Conservation (phyloP, 2,113 vertebrate genomes). For the Scolopax mira region DNA sequence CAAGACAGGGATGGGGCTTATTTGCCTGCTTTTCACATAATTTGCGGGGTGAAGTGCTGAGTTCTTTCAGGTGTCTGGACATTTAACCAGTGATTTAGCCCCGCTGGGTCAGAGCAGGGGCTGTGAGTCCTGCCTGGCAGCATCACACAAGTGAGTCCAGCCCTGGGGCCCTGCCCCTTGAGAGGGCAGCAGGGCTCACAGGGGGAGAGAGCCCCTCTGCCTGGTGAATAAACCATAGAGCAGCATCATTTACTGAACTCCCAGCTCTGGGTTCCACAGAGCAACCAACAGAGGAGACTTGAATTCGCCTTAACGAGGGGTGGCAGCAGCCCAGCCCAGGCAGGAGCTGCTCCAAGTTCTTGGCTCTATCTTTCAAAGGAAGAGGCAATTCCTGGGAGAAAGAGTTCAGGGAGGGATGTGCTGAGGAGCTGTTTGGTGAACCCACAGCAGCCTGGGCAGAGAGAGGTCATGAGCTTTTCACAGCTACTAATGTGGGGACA, state of each 20-base stretch:
- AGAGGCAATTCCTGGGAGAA: not conserved
- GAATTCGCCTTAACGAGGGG: not conserved
- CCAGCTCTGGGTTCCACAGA: not conserved
- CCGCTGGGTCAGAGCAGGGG: not conserved
- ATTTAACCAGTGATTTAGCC: not conserved
- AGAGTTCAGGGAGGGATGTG: not conserved
- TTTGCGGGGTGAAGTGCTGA: not conserved
- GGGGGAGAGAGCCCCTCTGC: not conserved
- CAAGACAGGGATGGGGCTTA: not conserved
- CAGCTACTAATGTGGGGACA: fast-evolving
- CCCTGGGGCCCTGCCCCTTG: fast-evolving
- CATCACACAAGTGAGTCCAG: fast-evolving
- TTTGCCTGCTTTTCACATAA: not conserved
- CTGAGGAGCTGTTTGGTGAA: not conserved
- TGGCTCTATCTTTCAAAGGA: fast-evolving
- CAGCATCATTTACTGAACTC: not conserved
- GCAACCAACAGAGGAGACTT: fast-evolving
- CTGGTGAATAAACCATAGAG: not conserved
- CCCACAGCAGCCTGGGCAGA: not conserved
- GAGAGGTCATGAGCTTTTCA: fast-evolving
- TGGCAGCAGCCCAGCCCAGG: not conserved
- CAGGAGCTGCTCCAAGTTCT: not conserved
- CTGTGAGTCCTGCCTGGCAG: not conserved
- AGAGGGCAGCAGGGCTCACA: not conserved
- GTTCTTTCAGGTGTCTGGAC: not conserved